Evolutionary conservation across 2,888 invertebrate species (phyloP).

Genomic region (Sesamia inferens): DNA sequence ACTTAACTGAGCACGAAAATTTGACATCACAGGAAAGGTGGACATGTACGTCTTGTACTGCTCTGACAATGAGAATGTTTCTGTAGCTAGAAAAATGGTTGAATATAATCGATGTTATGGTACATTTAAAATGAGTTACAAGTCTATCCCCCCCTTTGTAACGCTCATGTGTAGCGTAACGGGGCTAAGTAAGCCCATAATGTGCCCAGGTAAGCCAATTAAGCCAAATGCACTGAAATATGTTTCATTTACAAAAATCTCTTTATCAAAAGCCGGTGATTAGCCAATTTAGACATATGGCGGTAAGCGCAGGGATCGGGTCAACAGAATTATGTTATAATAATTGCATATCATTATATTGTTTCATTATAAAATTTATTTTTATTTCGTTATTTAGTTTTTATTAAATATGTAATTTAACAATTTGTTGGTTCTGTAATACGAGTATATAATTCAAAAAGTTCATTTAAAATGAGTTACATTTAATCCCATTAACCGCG

Average conservation of each 20-base stretch:
- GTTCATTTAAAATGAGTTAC: conserved; percentile 57
- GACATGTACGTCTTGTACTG: background rate
- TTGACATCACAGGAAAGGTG: conserved; percentile 20
- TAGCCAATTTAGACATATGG: conserved; percentile 55
- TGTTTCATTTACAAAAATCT: conserved; percentile 59
- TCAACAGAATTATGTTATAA: conserved; percentile 48
- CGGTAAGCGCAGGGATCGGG: conserved; percentile 55
- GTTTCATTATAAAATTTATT: conserved; percentile 59
- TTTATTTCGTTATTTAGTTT: conserved; percentile 56
- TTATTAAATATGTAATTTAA: conserved; percentile 55
- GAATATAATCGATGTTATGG: background rate
- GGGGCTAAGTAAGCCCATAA: background rate
- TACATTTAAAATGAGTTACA: background rate
- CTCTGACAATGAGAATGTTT: background rate
- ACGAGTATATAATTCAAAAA: conserved; percentile 59
- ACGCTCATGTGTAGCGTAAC: background rate
- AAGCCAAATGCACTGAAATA: conserved; percentile 49
- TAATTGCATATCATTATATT: conserved; percentile 49
- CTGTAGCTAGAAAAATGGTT: background rate
- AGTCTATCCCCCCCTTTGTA: background rate
- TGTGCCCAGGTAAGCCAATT: conserved; percentile 37
- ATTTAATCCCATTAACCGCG: conserved; percentile 56
- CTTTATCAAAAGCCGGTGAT: conserved; percentile 58
- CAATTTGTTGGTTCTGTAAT: conserved; percentile 63
- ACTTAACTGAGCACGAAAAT: conserved; percentile 18